These are phyloP conservation scores for Sphyrna mokarran DNA, from an alignment of 2,113 vertebrate genomes.

Conservation along the genomic window DNA sequence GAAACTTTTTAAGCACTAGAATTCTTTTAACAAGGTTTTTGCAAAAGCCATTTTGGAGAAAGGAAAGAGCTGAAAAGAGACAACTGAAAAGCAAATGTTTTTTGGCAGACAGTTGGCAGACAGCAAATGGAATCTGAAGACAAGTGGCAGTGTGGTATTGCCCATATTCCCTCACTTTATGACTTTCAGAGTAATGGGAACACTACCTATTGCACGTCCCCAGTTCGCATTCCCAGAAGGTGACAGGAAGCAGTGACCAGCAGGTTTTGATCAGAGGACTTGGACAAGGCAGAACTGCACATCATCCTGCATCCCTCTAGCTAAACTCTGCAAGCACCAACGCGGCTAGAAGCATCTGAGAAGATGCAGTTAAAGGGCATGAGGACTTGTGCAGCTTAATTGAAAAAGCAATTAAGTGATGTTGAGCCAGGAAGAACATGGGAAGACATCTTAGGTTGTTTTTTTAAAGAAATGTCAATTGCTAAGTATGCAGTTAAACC, in stretches of 20 bases:
- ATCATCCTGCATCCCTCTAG: background rate
- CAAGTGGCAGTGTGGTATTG: background rate
- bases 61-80: background rate
- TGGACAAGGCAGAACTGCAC: background rate
- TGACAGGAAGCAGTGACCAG: background rate
- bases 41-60: background rate
- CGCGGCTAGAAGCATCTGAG: background rate
- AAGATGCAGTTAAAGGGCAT: background rate
- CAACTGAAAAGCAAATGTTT: background rate
- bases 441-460: background rate
- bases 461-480: background rate
- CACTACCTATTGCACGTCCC: background rate
- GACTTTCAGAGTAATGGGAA: background rate
- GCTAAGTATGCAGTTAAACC: background rate
- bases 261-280: background rate
- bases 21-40: background rate
- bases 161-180: background rate
- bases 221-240: background rate
- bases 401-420: background rate
- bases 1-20: background rate
- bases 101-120: background rate
- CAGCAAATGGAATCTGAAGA: background rate
- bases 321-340: background rate
- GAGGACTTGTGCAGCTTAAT: background rate
- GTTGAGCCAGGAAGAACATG: background rate